These are phyloP conservation scores for Morus bassanus DNA, from an alignment of 2,797 vertebrate genomes.

Conservation along the genomic window DNA sequence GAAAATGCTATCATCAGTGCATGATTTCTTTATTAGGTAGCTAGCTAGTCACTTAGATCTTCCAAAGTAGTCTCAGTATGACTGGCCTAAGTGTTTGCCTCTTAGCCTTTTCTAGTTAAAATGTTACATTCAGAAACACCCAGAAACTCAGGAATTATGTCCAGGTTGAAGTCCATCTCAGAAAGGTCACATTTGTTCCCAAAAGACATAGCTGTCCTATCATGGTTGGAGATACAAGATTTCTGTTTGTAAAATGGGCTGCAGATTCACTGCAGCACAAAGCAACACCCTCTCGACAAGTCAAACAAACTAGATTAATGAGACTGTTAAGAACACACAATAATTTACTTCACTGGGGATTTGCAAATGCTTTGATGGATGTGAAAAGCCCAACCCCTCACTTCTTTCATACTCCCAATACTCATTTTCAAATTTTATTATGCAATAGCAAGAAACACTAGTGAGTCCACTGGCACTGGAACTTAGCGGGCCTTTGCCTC, in stretches of 20 bases:
- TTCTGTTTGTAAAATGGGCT: not conserved
- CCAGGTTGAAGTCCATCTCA: not conserved
- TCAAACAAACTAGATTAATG: constrained; percentile 33
- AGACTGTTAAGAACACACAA: not conserved
- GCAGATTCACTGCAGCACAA: not conserved
- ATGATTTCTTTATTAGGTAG: not conserved
- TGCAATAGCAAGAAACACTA: not conserved
- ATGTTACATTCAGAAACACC: not conserved
- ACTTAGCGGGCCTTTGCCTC: not conserved
- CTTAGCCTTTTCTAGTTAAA: not conserved
- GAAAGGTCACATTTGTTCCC: not conserved
- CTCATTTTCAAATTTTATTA: constrained; percentile 19
- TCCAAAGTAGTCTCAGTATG: not conserved
- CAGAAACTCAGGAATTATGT: not conserved
- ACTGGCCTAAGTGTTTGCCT: not conserved
- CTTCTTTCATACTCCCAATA: not conserved
- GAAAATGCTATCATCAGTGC: not conserved
- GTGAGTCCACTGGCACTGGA: not conserved
- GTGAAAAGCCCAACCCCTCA: not conserved
- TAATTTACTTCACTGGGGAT: constrained; percentile 7
- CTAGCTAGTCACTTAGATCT: not conserved
- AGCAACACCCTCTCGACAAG: not conserved
- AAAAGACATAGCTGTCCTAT: not conserved
- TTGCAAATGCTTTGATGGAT: not conserved
- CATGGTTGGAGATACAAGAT: not conserved